Base-by-base conservation (phyloP, 2,113 vertebrate species). In the Nanorana parkeri region DNA sequence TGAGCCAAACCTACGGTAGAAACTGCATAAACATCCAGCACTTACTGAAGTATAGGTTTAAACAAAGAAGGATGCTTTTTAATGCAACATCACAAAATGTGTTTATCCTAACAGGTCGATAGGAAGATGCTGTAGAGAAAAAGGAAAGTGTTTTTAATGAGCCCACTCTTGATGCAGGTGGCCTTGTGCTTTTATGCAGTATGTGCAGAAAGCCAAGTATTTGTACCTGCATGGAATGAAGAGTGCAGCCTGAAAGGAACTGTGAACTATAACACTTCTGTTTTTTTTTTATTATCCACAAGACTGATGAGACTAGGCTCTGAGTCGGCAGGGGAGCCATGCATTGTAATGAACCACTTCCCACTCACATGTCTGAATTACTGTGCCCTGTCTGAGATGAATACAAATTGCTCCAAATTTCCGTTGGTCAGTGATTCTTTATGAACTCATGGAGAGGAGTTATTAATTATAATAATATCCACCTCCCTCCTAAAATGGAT, bases 311-410 rank as follows among this genome's bases (percentile, higher is more conserved):
- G 69, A 81, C 79, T 36, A 64, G 26, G 69, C 52, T 74, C 58
- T 66, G 61, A 74, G 21, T 7, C 29, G 51, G 54, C 69, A 74
- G 69, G 69, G 69, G 24, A 64, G 61, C 69, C 29, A 8, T 56
- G 60, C 69, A 74, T 81, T 61, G 58, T 74, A 81, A 81, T 74
- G 60, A 74, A 60, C 36, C 60, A 16, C 55, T 73, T 81, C 79
- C 56, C 68, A 73, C 68, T 72, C 17, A 63, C 41, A 76, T 17
- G 20, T 54, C 68, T 72, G 68, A 72, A 81, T 73, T 72, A 63
- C 55, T 65, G 68, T 26, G 24, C 47, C 54, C 58, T 65, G 21
- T 73, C 36, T 72, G 23, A 72, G 67, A 80, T 80, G 56, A 80
- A 71, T 80, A 29, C 78, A 80, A 80, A 80, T 80, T 72, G 68